Conservation (phyloP, 2,113 vertebrate genomes). For the Caretta caretta region DNA sequence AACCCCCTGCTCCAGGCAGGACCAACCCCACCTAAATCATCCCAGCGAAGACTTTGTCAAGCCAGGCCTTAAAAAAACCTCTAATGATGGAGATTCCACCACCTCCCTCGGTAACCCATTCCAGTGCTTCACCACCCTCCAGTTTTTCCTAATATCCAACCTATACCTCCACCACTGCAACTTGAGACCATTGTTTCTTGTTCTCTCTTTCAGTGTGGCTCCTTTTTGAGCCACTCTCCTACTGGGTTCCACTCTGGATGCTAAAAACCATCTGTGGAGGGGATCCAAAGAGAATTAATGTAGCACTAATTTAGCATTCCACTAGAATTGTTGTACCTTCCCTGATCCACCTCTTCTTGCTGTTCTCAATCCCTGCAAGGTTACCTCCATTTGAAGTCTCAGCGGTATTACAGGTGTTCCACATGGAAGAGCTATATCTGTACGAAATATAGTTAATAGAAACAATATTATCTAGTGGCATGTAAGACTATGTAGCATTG, state of each 20-base stretch:
- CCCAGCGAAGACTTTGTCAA: too few relatives aligned
- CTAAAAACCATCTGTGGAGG: not conserved
- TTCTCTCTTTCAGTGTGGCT: slow-evolving; percentile 17
- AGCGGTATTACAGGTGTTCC: slow-evolving; percentile 18
- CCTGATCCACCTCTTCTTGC: not conserved
- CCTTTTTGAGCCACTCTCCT: slow-evolving; percentile 53
- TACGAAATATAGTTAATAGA: slow-evolving; percentile 36
- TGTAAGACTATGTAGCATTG: slow-evolving; percentile 23
- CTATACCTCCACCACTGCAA: too few relatives aligned
- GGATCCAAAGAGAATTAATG: not conserved
- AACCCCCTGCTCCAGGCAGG: too few relatives aligned
- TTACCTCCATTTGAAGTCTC: slow-evolving; percentile 17
- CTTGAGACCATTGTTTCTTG: too few relatives aligned
- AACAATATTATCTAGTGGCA: slow-evolving; percentile 43
- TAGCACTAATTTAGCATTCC: rapidly evolving
- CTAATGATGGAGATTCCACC: too few relatives aligned
- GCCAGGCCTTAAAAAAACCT: too few relatives aligned
- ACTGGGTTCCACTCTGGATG: slow-evolving; percentile 15
- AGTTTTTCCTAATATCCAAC: too few relatives aligned
- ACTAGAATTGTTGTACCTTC: not conserved
- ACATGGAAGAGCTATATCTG: slow-evolving; percentile 21
- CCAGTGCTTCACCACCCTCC: too few relatives aligned
- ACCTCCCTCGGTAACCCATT: too few relatives aligned
- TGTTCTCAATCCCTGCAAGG: not conserved
- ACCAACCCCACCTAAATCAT: too few relatives aligned